These are phyloP conservation scores for Yponomeuta evonymella DNA, from an alignment of 2,888 invertebrate species.

Conservation along the genomic window DNA sequence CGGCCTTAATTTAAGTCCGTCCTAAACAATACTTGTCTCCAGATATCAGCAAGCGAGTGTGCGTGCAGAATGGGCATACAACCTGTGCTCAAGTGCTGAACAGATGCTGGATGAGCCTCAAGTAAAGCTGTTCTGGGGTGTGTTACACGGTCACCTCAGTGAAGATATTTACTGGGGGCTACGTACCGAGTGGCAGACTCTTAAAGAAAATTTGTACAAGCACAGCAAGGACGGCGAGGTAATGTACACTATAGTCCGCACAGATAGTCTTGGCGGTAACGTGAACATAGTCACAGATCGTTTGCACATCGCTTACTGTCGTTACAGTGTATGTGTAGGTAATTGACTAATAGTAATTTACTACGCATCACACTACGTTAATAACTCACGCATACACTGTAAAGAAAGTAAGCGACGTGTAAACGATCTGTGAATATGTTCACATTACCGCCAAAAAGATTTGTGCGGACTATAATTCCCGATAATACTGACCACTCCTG, in stretches of 20 bases:
- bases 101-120: slow-evolving; percentile 67
- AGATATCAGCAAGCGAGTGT: slow-evolving; percentile 66
- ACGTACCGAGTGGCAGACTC: slow-evolving; percentile 46
- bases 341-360: too few relatives aligned
- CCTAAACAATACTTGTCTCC: not conserved
- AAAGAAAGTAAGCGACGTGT: too few relatives aligned
- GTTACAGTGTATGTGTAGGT: too few relatives aligned
- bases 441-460: too few relatives aligned
- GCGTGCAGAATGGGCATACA: slow-evolving; percentile 73
- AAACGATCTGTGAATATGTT: too few relatives aligned
- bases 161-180: slow-evolving; percentile 63
- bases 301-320: too few relatives aligned
- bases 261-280: too few relatives aligned
- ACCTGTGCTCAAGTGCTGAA: slow-evolving; percentile 65
- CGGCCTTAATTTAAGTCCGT: not conserved
- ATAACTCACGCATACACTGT: too few relatives aligned
- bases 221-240: slow-evolving; percentile 49
- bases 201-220: slow-evolving; percentile 44
- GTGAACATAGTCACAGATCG: too few relatives aligned
- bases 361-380: too few relatives aligned
- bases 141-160: slow-evolving; percentile 53
- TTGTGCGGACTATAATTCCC: too few relatives aligned
- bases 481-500: too few relatives aligned
- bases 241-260: not conserved
- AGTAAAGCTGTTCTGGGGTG: slow-evolving; percentile 66